Evolutionary conservation across 2,113 vertebrate species (phyloP), one percentile per base, ranked within the genome.

Genomic region (Brachyhypopomus gauderio): DNA sequence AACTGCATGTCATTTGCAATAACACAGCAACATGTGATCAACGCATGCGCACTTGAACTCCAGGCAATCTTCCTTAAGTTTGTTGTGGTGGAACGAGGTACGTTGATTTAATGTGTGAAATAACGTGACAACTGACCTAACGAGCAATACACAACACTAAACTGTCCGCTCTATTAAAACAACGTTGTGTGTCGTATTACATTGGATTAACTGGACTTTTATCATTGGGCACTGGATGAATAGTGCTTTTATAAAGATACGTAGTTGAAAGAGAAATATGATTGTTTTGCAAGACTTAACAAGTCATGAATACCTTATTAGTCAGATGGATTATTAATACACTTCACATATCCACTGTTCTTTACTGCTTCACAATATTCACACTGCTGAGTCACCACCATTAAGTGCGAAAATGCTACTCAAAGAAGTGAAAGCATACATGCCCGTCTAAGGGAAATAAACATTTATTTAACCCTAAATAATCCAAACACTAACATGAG

Each of bases 21-120:
- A 74, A 87, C 88, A 87, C 87, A 71, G 72, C 56, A 78, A 80
- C 82, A 71, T 87, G 76, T 78, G 75, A 78, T 85, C 62, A 17
- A 77, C 87, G 85, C 87, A 90, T 82, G 87, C 88, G 81, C 82
- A 75, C 48, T 77, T 56, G 2, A 12, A 27, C 19, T 2, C 5
- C 8, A 8, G 19, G 58, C 36, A 38, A 27, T 27, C 2, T 17
- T 71, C 16, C 7, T 8, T 12, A 2, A 30, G 30, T 52, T 11
- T 52, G n/a, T 20, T 16, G 25, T 2, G 0, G 45, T 52, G 8
- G 55, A 34, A 73, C 12, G 12, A 52, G 5, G 66, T 66, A 22
- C 27, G 11, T 59, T 55, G 55, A 38, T 22, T 2, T 14, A 1
- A 27, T 23, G 19, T 2, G 1, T 25, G 11, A 34, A 67, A 9